A percentile compares a stretch with the other conserved stretches of the same genome.
Conservation (phyloP, 2,888 invertebrate genomes). For the Candidula unifasciata region DNA sequence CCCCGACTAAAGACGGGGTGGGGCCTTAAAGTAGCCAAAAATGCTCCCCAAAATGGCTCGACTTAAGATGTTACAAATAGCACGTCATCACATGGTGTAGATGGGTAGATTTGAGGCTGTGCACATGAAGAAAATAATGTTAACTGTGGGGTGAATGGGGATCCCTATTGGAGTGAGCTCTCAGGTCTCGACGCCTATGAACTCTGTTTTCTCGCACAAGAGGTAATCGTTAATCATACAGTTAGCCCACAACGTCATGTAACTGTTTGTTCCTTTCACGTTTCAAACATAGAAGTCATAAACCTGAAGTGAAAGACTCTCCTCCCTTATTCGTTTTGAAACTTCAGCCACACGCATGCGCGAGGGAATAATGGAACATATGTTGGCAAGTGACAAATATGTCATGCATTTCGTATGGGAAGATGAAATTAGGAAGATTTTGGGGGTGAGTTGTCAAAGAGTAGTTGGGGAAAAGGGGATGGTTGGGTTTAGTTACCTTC, state of each 20-base stretch:
- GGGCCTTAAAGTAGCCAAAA: too few relatives aligned
- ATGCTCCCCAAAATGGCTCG: too few relatives aligned
- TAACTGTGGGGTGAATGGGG: too few relatives aligned
- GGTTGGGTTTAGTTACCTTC: slow-evolving; percentile 18
- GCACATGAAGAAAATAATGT: too few relatives aligned
- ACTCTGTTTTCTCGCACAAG: neutral
- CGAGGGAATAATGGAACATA: slow-evolving; percentile 32
- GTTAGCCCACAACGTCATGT: neutral
- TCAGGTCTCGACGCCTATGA: too few relatives aligned
- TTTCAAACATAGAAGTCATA: slow-evolving; percentile 16
- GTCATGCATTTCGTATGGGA: slow-evolving; percentile 21
- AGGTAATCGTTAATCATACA: neutral
- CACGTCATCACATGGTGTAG: too few relatives aligned
- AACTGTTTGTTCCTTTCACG: neutral
- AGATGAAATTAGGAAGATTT: slow-evolving; percentile 10
- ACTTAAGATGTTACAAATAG: too few relatives aligned
- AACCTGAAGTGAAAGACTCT: neutral
- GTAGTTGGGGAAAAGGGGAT: neutral
- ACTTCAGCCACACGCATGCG: slow-evolving; percentile 20
- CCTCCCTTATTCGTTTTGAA: slow-evolving; percentile 9
- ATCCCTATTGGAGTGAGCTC: too few relatives aligned
- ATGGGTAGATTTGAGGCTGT: too few relatives aligned
- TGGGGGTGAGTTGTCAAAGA: neutral
- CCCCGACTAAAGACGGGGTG: too few relatives aligned
- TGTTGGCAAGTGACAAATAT: slow-evolving; percentile 38